Base-by-base conservation (phyloP, 2,113 vertebrate genomes). In the Gobius niger region DNA sequence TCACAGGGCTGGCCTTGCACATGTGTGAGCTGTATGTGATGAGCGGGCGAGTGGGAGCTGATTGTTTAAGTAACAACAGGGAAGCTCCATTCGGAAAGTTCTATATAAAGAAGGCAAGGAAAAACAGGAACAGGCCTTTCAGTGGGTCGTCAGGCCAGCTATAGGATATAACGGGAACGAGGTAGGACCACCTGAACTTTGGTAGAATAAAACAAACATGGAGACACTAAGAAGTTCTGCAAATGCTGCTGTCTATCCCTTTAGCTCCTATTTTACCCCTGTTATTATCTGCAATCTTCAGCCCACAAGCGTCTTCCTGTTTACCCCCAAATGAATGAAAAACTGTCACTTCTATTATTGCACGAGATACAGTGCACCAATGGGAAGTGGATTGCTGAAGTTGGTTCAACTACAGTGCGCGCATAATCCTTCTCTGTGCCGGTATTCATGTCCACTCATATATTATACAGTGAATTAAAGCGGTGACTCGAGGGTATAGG, bases 301-400 rank as follows among this genome's bases (percentile, higher is more conserved):
- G 2, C 40, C 57, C 15, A 14, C 40, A 41, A 44, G 40, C 40
- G n/a, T 60, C 54, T 57, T 57, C 54, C 24, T 57, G 24, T 57
- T 57, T 57, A 40, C 12, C 6, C 5, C 57, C 7, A 44, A 15
- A 44, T 34, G 42, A 60, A 15, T 44, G 40, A 7, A n/a, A 60
- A 42, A 44, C 40, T 16, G 57, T 60, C 40, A 42, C 34, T 60
- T 60, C 40, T 41, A 44, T 42, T 60, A 60, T 60, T 44, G 4
- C 6, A 24, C 77, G 65, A 44, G 6, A 40, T 1, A 7, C 34
- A 68, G 9, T 63, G 40, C 65, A 11, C 75, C 56, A 70, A 63
- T 59, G 85, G 74, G 74, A 87, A 85, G 76, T 72, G 19, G 49
- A 63, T 53, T 16, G 44, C 14, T 44, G 44, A 18, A 71, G 77